phyloP scores from a whole-genome alignment of 2,888 invertebrate genomes.

The Heliconius sara region DNA sequence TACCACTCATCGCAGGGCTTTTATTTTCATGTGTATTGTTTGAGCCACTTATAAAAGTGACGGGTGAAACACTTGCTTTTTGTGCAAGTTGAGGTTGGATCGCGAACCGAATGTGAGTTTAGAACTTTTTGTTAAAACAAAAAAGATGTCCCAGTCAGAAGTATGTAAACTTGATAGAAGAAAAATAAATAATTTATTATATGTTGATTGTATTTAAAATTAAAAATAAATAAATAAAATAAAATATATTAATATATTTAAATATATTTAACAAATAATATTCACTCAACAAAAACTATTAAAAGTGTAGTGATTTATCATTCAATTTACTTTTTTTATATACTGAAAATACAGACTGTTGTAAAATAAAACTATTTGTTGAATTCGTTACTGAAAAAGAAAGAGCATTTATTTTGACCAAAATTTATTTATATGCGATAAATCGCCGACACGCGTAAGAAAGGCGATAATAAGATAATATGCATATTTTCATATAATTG shows the following conservation, averaged over 20 bases:
- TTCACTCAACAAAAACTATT: not conserved
- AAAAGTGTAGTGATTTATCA: not conserved
- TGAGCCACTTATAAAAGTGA: constrained; percentile 36
- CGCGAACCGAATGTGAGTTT: not conserved
- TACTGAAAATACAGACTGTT: not conserved
- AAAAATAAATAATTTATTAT: not conserved
- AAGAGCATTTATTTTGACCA: no score
- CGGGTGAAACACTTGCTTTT: constrained; percentile 34
- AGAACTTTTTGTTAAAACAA: not conserved
- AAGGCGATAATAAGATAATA: no score
- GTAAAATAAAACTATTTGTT: no score
- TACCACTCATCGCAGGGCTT: constrained; percentile 46
- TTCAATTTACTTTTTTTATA: not conserved
- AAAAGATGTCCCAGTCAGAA: not conserved
- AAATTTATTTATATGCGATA: no score
- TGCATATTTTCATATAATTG: no score
- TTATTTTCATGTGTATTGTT: constrained; percentile 55
- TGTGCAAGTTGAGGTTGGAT: not conserved
- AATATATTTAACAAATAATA: not conserved
- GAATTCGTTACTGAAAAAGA: no score
- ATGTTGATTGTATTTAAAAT: not conserved
- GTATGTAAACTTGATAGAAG: not conserved
- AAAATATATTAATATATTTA: no score
- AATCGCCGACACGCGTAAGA: no score
- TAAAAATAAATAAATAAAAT: no score